Evolutionary conservation across 2,797 vertebrate genomes (phyloP), one percentile per base, ranked within the genome.

Genomic region (Ammospiza maritima): DNA sequence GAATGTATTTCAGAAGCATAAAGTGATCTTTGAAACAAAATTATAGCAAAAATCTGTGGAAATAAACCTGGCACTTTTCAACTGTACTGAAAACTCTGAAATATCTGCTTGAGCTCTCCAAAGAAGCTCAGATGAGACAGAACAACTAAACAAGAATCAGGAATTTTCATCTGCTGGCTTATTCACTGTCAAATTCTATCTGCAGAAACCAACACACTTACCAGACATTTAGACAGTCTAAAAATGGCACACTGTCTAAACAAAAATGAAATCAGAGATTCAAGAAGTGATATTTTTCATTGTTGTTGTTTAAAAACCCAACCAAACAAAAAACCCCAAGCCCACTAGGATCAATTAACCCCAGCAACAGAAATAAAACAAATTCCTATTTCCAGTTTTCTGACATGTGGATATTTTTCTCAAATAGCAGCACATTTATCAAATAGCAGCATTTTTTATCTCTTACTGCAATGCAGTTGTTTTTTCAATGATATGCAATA

Each of bases 31-130:
- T 80, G 45, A 73, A 95, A 65, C 9, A 91, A 92, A 87, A 60
- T 16, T 6, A 38, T 21, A 57, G 48, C n/a, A 56, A 86, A 76
- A 18, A 8, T 18, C 77, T 67, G 13, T 61, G 58, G 80, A 78
- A 94, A 88, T 61, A 93, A 87, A 89, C n/a, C 4, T 36, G 5
- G 32, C 22, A 36, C 18, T 81, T 51, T 92, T 67, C 38, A 85
- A 60, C 38, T 47, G 15, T 58, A 30, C 60, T 56, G 61, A 5
- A 65, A 69, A n/a, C 34, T 53, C 9, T 48, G 67, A 92, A 74
- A 85, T 73, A 62, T 53, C 58, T 72, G 32, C 32, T 70, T 57
- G 12, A 64, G 18, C 21, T 74, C 70, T 83, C 51, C 50, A 60
- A 45, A 71, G 18, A 29, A 75, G 34, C 47, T 65, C 34, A 62